Evolutionary conservation across 2,888 invertebrate genomes (phyloP), one percentile per base, ranked within the genome.

Genomic region (Agrotis clavis): DNA sequence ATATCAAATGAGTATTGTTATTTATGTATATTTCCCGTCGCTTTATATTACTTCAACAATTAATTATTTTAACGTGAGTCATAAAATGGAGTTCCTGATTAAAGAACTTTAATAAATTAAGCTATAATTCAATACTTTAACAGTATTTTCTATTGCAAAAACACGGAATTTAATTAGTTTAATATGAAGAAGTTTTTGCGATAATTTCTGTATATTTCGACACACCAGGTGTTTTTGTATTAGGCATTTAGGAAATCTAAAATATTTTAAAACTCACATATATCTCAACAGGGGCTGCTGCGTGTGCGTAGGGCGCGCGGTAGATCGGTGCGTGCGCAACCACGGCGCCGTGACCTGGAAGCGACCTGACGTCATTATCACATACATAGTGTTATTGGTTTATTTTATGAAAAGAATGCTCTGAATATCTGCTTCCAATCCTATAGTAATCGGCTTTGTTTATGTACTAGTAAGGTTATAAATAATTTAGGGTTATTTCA

Each of bases 251-350:
- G 1, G n/a, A 57, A 51, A 41, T 41, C 18, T 6, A 50, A 3
- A 50, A n/a, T 11, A 14, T n/a, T 25, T 21, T 14, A 16, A 14
- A 57, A 92, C 96, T 94, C 81, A 96, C 96, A 93, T 96, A 96
- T 86, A 96, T 87, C 84, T 96, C 96, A 91, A 95, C 95, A 90
- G 96, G 96, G 89, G 96, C 96, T 77, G 94, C 94, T 76, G 94
- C 94, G 91, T 95, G 94, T 16, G 89, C 92, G 67, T 89, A 86
- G 80, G 92, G 89, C 50, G 94, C 91, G 74, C 89, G 91, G 71
- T 89, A 81, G 48, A 92, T 74, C 21, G 95, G 94, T 25, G 94
- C 94, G 80, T 94, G 95, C 25, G 96, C 90, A 51, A 95, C 93
- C 68, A 94, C 90, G 30, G 91, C 94, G 62, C 93, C 89, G 87